Evolutionary conservation across 30 jellyfish, hydroid and myxozoan genomes (phyloP), one percentile per base, ranked within the genome.

Genomic region (Chironex yamaguchii): DNA sequence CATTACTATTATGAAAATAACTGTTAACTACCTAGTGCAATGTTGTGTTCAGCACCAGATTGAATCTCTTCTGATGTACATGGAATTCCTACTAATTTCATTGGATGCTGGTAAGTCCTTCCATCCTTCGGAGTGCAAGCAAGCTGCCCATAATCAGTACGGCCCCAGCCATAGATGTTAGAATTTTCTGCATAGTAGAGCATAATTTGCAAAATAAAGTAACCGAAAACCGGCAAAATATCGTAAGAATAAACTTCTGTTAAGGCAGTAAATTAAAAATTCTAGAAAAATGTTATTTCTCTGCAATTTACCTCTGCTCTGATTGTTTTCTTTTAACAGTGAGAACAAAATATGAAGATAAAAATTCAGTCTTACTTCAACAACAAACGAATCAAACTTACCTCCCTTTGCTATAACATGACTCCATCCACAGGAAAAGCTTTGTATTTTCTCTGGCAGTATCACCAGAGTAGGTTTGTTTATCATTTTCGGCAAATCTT

Each of bases 131-230:
- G 81, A 13, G 58, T 70, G 32, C 25, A 22, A 3, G 81, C 90
- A 36, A 81, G 91, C 13, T 81, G 91, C 31, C 91, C 91, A 66
- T 81, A 81, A 35, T 81, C 91, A 32, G 83, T 51, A 11, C 91
- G 86, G 23, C 91, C 91, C 91, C 91, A 81, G 17, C 87, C 29
- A 28, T 26, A 63, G 12, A 81, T 35, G 25, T 34, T 68, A 25
- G 35, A 63, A 0, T 49, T 23, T 29, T 31, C 91, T 81, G 49
- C 3, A 66, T 21, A 2, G n/a, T n/a, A n/a, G n/a, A n/a, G n/a
- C n/a, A n/a, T n/a, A n/a, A n/a, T n/a, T n/a, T n/a, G n/a, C n/a
- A n/a, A n/a, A n/a, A n/a, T n/a, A n/a, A n/a, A n/a, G n/a, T n/a
- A n/a, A n/a, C n/a, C n/a, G n/a, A n/a, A n/a, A n/a, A n/a, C n/a